These are phyloP conservation scores for Ramazzottius varieornatus DNA, from an alignment of 2,888 invertebrate species.

Conservation along the genomic window DNA sequence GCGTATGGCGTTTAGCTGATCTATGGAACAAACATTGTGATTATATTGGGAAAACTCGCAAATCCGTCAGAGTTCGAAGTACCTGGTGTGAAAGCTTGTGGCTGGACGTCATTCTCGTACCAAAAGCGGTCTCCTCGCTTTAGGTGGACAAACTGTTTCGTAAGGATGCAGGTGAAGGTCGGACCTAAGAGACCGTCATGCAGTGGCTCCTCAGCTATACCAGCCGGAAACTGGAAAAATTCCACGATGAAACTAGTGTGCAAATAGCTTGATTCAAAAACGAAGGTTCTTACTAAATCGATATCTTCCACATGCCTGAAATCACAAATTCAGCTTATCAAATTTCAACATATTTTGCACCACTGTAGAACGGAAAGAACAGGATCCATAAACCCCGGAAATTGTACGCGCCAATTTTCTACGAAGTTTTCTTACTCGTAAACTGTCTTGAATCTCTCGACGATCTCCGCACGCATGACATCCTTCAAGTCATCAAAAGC, in stretches of 20 bases:
- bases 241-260: background rate
- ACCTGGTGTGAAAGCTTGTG: conserved; percentile 1
- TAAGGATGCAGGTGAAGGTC: conserved; percentile 2
- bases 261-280: background rate
- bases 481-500: conserved; percentile 15
- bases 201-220: background rate
- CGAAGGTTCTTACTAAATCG: background rate
- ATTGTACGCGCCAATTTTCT: background rate
- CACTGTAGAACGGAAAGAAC: background rate
- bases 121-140: conserved; percentile 1
- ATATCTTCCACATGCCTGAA: background rate
- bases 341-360: no score
- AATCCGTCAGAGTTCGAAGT: background rate
- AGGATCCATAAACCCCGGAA: background rate
- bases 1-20: conserved; percentile 10
- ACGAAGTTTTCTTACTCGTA: conserved; percentile 6
- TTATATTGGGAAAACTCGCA: no score
- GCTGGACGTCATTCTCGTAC: conserved; percentile 1
- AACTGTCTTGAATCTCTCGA: conserved; percentile 3
- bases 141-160: background rate
- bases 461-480: conserved; percentile 13
- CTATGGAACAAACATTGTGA: conserved; percentile 4
- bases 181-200: background rate
- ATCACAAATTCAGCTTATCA: no score
- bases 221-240: background rate